These are phyloP conservation scores for Zygogramma bicolorata DNA, from an alignment of 2,888 invertebrate genomes.

Conservation along the genomic window DNA sequence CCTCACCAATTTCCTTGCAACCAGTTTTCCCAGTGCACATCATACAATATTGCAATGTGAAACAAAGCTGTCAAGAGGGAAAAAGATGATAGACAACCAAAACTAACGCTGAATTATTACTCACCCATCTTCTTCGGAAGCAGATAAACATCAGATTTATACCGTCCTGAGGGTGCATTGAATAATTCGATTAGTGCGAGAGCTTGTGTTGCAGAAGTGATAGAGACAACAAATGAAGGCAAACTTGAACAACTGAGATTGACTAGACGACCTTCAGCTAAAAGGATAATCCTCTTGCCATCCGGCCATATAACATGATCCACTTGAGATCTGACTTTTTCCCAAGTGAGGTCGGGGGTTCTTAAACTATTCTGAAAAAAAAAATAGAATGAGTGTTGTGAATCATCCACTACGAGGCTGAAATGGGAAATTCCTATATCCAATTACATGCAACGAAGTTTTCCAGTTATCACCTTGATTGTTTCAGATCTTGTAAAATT, in stretches of 20 bases:
- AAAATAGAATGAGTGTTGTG: too few relatives aligned
- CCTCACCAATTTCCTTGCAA: too few relatives aligned
- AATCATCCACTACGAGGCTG: background rate
- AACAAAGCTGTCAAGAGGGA: too few relatives aligned
- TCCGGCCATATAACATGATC: constrained; percentile 99
- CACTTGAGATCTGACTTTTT: constrained; percentile 96
- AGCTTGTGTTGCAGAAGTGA: constrained; percentile 97
- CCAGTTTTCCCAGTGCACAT: too few relatives aligned
- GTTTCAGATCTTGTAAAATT: too few relatives aligned
- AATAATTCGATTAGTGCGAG: constrained; percentile 96
- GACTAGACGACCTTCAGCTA: constrained; percentile 95
- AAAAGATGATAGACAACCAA: too few relatives aligned
- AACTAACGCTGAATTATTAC: constrained; percentile 43
- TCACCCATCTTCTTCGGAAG: constrained; percentile 98
- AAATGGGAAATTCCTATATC: background rate
- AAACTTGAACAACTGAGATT: constrained; percentile 97
- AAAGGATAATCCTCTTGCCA: constrained; percentile 91
- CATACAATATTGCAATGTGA: too few relatives aligned
- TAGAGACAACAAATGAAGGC: constrained; percentile 97
- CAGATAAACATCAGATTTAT: constrained; percentile 97
- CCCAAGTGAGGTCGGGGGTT: constrained; percentile 96
- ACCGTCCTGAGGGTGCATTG: constrained; percentile 94
- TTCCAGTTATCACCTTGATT: too few relatives aligned
- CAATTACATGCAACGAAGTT: too few relatives aligned
- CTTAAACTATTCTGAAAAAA: constrained; percentile 81